Evolutionary conservation across 2,797 vertebrate genomes (phyloP).

Genomic region (Chelmon rostratus): DNA sequence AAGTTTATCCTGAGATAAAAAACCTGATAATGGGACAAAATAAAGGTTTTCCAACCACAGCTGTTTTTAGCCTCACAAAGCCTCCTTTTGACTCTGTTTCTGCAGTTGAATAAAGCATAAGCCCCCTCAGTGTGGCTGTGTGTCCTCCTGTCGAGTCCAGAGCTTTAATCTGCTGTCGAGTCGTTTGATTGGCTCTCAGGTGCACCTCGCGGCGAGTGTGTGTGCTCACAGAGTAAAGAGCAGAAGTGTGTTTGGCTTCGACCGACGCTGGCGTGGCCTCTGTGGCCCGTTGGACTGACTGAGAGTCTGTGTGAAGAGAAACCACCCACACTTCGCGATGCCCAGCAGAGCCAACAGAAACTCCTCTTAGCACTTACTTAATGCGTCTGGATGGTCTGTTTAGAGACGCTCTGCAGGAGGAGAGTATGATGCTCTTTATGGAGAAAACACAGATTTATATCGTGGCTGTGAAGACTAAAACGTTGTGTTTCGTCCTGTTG

Average conservation of each 20-base stretch:
- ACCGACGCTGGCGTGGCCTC: conserved; percentile 24
- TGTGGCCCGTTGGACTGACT: conserved; percentile 11
- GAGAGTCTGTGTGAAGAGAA: conserved; percentile 36
- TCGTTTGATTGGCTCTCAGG: conserved; percentile 45
- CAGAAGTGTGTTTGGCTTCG: conserved; percentile 50
- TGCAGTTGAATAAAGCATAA: neutral
- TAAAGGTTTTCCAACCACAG: neutral
- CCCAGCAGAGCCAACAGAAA: conserved; percentile 40
- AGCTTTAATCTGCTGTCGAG: conserved; percentile 18
- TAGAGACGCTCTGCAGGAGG: conserved; percentile 4
- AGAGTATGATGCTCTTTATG: neutral
- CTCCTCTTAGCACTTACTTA: conserved; percentile 34
- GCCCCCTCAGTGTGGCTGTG: neutral
- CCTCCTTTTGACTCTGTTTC: neutral
- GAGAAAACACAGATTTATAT: neutral
- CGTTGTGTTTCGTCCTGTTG: neutral
- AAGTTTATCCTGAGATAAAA: neutral
- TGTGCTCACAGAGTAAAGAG: conserved; percentile 58
- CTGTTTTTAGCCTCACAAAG: neutral
- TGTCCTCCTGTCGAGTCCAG: neutral
- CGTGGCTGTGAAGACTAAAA: neutral
- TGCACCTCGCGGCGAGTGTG: conserved; percentile 52
- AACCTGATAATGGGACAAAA: neutral
- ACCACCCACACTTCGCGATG: conserved; percentile 31
- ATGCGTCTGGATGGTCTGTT: conserved; percentile 5